Evolutionary conservation across 2,888 invertebrate genomes (phyloP).

Genomic region (Hirtodrosophila histrioides): DNA sequence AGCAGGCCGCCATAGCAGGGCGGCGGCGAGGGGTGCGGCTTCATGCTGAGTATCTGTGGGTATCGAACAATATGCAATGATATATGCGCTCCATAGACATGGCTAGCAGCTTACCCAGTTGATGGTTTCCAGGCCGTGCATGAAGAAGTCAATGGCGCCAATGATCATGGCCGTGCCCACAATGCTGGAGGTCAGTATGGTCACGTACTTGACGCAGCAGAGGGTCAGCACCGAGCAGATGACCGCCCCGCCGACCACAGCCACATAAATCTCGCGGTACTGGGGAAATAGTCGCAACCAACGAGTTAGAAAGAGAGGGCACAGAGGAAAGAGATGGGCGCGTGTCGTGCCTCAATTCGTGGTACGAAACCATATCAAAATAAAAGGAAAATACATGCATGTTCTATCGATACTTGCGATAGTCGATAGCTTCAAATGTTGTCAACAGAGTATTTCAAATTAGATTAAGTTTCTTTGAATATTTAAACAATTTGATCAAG

Average conservation of each 20-base stretch:
- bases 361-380: too few species aligned
- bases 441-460: too few species aligned
- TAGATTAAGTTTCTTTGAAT: too few species aligned
- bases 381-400: too few species aligned
- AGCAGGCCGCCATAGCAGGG: slow-evolving; percentile 84
- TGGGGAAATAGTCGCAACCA: slow-evolving; percentile 25
- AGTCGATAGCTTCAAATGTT: too few species aligned
- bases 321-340: background rate
- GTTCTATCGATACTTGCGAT: too few species aligned
- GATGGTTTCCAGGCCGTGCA: slow-evolving; percentile 83
- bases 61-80: too few species aligned
- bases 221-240: slow-evolving; percentile 84
- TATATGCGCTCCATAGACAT: too few species aligned
- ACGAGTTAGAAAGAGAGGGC: background rate
- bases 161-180: slow-evolving; percentile 84
- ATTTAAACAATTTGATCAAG: too few species aligned
- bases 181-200: slow-evolving; percentile 84
- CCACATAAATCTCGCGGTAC: slow-evolving; percentile 84
- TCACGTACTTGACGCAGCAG: slow-evolving; percentile 84
- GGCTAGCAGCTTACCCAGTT: slow-evolving; percentile 80
- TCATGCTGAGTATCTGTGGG: slow-evolving; percentile 81
- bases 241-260: slow-evolving; percentile 84
- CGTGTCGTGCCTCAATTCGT: too few species aligned
- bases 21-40: slow-evolving; percentile 83
- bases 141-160: slow-evolving; percentile 83